These are phyloP conservation scores for Dasyornis broadbenti DNA, from an alignment of 2,113 vertebrate genomes.

Conservation along the genomic window DNA sequence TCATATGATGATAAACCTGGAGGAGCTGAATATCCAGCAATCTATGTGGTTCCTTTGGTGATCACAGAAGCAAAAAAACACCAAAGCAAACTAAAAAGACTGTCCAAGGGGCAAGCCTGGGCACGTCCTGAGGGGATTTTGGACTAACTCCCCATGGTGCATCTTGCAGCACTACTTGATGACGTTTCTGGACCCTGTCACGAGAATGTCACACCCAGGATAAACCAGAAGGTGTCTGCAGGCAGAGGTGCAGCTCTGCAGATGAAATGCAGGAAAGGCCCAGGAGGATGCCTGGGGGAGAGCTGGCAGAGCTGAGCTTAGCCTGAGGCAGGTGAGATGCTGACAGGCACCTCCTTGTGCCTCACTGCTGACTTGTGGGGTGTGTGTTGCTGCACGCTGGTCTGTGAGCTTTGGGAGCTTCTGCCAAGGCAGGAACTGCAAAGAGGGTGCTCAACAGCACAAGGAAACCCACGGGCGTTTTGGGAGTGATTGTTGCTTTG, in stretches of 20 bases:
- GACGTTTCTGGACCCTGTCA: not conserved
- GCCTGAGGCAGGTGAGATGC: not conserved
- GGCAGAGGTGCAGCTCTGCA: not conserved
- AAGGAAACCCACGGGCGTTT: not conserved
- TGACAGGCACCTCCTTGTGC: not conserved
- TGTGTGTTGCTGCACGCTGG: not conserved
- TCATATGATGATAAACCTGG: not conserved
- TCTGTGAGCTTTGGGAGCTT: not conserved
- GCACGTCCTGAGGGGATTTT: not conserved
- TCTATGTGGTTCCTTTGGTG: not conserved
- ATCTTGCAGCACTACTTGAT: not conserved
- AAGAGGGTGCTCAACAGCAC: not conserved
- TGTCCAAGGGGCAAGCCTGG: not conserved
- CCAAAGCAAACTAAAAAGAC: not conserved
- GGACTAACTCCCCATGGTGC: not conserved
- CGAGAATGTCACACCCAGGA: not conserved
- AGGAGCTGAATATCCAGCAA: not conserved
- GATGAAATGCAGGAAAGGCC: not conserved
- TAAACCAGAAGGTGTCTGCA: not conserved
- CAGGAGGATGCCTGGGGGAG: not conserved
- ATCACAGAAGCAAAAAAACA: not conserved
- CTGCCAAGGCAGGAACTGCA: not conserved
- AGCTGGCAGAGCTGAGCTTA: not conserved
- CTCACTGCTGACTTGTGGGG: not conserved
- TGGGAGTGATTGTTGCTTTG: not conserved